phyloP scores from a whole-genome alignment of 2,113 vertebrate genomes.

The Poeciliopsis prolifica region DNA sequence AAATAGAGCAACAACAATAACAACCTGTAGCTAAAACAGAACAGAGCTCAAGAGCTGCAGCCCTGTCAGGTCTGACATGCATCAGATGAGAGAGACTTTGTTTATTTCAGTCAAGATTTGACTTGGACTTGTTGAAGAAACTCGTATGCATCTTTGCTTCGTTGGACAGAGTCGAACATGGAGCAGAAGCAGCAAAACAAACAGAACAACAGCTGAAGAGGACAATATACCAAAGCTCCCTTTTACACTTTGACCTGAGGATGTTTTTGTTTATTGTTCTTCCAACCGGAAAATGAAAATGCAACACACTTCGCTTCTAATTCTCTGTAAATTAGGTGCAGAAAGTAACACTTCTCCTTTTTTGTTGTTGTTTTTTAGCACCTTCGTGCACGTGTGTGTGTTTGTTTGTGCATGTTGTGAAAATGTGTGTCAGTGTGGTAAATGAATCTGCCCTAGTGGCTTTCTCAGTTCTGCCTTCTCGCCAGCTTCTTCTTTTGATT shows the following conservation, averaged over 20 bases:
- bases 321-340: background rate
- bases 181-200: background rate
- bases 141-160: background rate
- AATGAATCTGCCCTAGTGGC: slow-evolving; percentile 44
- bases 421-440: slow-evolving; percentile 43
- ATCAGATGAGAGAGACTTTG: background rate
- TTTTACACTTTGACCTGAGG: background rate
- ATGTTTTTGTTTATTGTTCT: background rate
- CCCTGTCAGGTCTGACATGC: background rate
- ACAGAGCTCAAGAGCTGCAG: background rate
- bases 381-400: too few species aligned
- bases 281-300: background rate
- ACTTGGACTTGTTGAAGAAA: background rate
- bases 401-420: background rate
- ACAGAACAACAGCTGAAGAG: background rate
- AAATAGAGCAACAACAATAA: too few species aligned
- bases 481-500: slow-evolving; percentile 45
- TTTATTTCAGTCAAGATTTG: background rate
- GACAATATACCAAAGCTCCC: background rate
- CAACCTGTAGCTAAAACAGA: background rate
- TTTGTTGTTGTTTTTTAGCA: background rate
- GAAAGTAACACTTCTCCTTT: background rate
- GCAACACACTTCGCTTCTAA: background rate
- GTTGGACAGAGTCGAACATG: background rate
- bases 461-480: slow-evolving; percentile 34